Percentiles rank a stretch among this genome's conserved stretches.
phyloP scores from a whole-genome alignment of 1,140 invertebrate species.

The Pollicipes pollicipes region DNA sequence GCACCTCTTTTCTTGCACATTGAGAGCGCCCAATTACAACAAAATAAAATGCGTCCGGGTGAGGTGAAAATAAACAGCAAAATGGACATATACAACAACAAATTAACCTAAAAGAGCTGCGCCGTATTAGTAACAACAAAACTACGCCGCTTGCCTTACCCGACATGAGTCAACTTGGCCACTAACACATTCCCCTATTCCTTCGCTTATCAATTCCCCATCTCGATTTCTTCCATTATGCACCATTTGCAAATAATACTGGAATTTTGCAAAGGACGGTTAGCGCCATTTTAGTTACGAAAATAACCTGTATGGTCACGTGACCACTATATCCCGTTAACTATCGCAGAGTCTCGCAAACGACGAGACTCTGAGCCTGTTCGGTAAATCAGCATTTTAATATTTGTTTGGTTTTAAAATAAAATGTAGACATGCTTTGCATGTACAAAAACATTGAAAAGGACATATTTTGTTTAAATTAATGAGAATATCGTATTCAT shows the following conservation, averaged over 20 bases:
- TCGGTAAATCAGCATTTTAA: no score
- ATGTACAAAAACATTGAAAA: no score
- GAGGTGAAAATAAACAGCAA: no score
- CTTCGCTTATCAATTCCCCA: neutral
- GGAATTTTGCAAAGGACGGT: neutral
- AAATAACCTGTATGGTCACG: constrained; percentile 4
- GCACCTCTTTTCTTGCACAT: no score
- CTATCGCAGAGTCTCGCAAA: neutral
- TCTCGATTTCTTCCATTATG: neutral
- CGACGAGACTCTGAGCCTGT: neutral
- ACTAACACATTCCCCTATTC: neutral
- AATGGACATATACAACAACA: neutral
- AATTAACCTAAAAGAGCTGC: neutral
- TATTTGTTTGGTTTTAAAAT: no score
- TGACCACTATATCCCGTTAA: constrained; percentile 1
- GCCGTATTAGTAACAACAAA: neutral
- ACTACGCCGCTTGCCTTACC: neutral
- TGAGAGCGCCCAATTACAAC: no score
- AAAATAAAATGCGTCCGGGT: no score
- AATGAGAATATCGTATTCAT: no score
- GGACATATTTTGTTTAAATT: no score
- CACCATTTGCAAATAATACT: neutral
- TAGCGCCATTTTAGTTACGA: constrained; percentile 6
- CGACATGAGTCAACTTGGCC: neutral
- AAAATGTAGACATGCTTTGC: no score